Percentiles rank a stretch among this genome's conserved stretches.
Evolutionary conservation across 2,888 invertebrate genomes (phyloP).

Genomic region (Lasioglossum zephyrum): DNA sequence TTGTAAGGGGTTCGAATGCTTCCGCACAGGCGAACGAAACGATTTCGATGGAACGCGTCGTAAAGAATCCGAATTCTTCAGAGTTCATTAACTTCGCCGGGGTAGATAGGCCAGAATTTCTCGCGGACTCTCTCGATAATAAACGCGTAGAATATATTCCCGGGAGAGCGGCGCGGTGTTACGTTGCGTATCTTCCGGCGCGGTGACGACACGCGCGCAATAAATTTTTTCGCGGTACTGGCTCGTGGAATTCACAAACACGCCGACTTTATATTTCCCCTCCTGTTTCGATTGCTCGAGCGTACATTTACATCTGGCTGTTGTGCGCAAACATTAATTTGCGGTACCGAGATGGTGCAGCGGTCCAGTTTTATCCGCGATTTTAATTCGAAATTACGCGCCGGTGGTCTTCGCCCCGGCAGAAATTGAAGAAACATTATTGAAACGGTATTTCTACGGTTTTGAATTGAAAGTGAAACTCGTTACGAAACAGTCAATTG

Average conservation of each 20-base stretch:
- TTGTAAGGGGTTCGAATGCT: slow-evolving; percentile 12
- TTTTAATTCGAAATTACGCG: slow-evolving; percentile 20
- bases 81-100: slow-evolving; percentile 52
- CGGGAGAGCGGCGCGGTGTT: background rate
- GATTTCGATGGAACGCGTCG: slow-evolving; percentile 1
- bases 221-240: slow-evolving; percentile 39
- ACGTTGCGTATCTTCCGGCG: slow-evolving; percentile 27
- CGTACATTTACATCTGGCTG: slow-evolving; percentile 22
- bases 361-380: slow-evolving; percentile 18
- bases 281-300: slow-evolving; percentile 39
- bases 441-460: background rate
- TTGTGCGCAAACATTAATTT: slow-evolving; percentile 41
- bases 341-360: background rate
- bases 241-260: slow-evolving; percentile 27
- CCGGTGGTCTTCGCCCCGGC: background rate
- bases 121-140: slow-evolving; percentile 31
- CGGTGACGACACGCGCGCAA: slow-evolving; percentile 12
- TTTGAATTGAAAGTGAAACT: background rate
- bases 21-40: background rate
- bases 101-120: slow-evolving; percentile 46
- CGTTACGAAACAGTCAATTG: background rate
- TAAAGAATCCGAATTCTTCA: slow-evolving; percentile 37
- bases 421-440: slow-evolving; percentile 7
- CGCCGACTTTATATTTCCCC: slow-evolving; percentile 34
- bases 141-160: slow-evolving; percentile 34